These are phyloP conservation scores for Amphiduros pacificus DNA, from an alignment of 2,888 invertebrate species.

Conservation along the genomic window DNA sequence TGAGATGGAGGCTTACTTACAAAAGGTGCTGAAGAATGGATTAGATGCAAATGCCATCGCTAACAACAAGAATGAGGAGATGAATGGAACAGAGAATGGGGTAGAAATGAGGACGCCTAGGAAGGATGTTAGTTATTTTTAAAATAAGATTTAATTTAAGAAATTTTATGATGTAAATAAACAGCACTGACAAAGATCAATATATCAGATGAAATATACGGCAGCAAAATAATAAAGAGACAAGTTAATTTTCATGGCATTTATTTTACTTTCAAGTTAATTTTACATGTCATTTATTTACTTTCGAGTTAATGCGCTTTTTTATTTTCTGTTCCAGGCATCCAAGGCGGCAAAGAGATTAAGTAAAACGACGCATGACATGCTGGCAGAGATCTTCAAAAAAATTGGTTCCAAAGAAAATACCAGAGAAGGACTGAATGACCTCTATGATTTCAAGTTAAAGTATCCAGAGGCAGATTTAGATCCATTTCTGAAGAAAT, in stretches of 20 bases:
- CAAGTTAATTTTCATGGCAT: no score
- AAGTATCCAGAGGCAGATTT: slow-evolving; percentile 83
- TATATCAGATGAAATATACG: no score
- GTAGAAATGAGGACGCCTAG: slow-evolving; percentile 3
- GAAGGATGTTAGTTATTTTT: no score
- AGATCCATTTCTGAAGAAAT: slow-evolving; percentile 80
- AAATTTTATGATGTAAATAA: no score
- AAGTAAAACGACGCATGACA: slow-evolving; percentile 82
- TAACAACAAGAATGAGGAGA: slow-evolving; percentile 34
- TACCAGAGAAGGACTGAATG: slow-evolving; percentile 75
- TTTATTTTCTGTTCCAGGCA: no score
- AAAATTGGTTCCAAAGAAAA: slow-evolving; percentile 88
- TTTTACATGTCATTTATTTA: no score
- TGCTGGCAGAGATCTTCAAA: slow-evolving; percentile 84
- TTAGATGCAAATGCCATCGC: slow-evolving; percentile 26
- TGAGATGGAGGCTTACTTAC: slow-evolving; percentile 82
- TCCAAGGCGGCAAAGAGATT: no score
- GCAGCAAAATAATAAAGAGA: no score
- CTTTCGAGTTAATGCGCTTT: no score
- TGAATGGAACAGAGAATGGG: slow-evolving; percentile 21
- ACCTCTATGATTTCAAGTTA: slow-evolving; percentile 77
- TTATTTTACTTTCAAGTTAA: no score
- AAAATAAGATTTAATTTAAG: no score
- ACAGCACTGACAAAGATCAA: no score
- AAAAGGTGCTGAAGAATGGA: slow-evolving; percentile 61